Percentiles rank a stretch among this genome's conserved stretches.
Conservation (phyloP, 2,888 invertebrate species). For the Shargacucullia verbasci region DNA sequence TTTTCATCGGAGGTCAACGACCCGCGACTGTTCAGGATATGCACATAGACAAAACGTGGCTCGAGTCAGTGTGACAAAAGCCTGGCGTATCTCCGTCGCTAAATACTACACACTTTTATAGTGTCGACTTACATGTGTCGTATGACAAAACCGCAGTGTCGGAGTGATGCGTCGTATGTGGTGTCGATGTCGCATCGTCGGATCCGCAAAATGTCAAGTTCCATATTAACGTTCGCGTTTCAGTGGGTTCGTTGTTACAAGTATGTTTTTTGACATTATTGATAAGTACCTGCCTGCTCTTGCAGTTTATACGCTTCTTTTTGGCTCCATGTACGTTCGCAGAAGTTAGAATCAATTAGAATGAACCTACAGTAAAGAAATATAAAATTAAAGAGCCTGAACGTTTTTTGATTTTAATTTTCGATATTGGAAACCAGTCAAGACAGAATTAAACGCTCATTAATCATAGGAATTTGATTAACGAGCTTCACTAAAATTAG, state of each 20-base stretch:
- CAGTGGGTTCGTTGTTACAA: conserved; percentile 32
- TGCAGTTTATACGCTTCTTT: no score
- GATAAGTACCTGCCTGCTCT: not conserved
- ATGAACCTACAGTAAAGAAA: no score
- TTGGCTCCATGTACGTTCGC: no score
- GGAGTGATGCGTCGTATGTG: conserved; percentile 46
- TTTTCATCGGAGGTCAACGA: conserved; percentile 80
- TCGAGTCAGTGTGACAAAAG: conserved; percentile 65
- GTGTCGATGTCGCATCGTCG: conserved; percentile 47
- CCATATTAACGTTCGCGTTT: conserved; percentile 37
- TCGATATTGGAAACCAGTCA: no score
- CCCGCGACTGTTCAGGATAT: conserved; percentile 82
- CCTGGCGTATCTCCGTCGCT: conserved; percentile 62
- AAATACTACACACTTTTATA: conserved; percentile 58
- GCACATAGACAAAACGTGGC: conserved; percentile 81
- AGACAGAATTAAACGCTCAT: not conserved
- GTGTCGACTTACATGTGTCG: conserved; percentile 49
- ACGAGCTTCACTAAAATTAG: conserved; percentile 7
- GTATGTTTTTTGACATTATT: conserved; percentile 32
- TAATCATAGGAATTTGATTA: conserved; percentile 15
- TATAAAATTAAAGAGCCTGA: no score
- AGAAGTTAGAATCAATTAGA: no score
- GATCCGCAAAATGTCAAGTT: conserved; percentile 48
- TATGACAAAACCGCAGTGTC: conserved; percentile 55
- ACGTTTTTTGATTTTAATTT: no score